phyloP scores from a whole-genome alignment of 2,797 vertebrate genomes.

The Coccyzus lansbergi region DNA sequence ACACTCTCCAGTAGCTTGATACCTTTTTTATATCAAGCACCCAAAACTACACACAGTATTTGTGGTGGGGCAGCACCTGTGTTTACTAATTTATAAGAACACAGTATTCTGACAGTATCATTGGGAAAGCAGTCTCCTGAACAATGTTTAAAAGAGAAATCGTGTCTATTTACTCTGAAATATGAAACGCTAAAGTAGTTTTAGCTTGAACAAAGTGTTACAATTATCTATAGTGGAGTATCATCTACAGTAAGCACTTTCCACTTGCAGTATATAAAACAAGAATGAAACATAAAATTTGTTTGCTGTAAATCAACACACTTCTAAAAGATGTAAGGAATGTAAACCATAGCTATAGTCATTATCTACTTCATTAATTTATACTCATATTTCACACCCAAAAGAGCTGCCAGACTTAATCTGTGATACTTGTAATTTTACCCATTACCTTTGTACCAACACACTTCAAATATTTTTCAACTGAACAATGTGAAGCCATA shows the following conservation, averaged over 20 bases:
- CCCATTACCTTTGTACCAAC: not conserved
- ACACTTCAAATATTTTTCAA: not conserved
- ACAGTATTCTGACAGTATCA: not conserved
- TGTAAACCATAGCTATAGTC: not conserved
- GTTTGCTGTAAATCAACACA: not conserved
- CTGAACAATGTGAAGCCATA: not conserved
- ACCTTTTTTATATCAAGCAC: too few relatives aligned
- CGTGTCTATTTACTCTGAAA: not conserved
- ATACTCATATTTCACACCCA: not conserved
- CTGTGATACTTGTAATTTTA: not conserved
- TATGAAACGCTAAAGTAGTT: not conserved
- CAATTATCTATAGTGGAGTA: not conserved
- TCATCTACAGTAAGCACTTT: not conserved
- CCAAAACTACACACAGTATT: too few relatives aligned
- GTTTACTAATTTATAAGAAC: not conserved
- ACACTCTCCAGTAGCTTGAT: too few relatives aligned
- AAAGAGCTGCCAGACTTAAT: not conserved
- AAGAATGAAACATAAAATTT: not conserved
- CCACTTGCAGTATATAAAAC: not conserved
- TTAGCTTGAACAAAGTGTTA: not conserved
- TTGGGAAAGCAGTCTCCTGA: not conserved
- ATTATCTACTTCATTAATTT: not conserved
- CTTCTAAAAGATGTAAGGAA: not conserved
- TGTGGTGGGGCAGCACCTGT: too few relatives aligned
- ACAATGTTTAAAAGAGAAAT: not conserved